phyloP scores from a whole-genome alignment of 2,888 invertebrate species.

The Lycaena phlaeas region DNA sequence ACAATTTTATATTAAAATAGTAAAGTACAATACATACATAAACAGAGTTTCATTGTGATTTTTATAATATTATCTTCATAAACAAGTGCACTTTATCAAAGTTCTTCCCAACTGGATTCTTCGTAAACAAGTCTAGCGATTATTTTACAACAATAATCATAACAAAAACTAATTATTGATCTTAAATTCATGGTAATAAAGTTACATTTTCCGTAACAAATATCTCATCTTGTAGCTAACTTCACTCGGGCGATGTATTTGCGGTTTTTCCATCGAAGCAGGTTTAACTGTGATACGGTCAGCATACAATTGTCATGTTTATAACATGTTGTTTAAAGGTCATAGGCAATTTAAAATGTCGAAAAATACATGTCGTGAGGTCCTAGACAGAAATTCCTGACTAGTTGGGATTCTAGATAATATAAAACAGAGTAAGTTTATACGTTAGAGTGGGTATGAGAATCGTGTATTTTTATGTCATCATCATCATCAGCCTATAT shows the following conservation, averaged over 20 bases:
- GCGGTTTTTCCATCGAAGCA: constrained; percentile 31
- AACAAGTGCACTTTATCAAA: background rate
- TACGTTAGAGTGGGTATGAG: too few relatives aligned
- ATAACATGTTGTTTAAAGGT: constrained; percentile 18
- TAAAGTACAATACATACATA: constrained; percentile 3
- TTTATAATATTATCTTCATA: background rate
- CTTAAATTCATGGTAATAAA: background rate
- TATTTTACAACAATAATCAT: background rate
- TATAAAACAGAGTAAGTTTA: too few relatives aligned
- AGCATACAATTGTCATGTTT: background rate
- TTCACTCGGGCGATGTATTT: constrained; percentile 1
- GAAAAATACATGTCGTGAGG: too few relatives aligned
- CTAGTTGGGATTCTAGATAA: too few relatives aligned
- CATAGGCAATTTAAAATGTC: too few relatives aligned
- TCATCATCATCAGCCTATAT: too few relatives aligned
- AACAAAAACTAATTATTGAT: background rate
- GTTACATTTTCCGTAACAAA: background rate
- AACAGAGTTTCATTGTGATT: background rate
- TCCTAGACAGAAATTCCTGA: too few relatives aligned
- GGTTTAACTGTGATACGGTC: constrained; percentile 21
- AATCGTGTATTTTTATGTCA: too few relatives aligned
- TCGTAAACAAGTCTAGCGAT: background rate
- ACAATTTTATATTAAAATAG: too few relatives aligned
- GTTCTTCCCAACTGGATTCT: background rate
- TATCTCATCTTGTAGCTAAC: too few relatives aligned